Percentiles rank a stretch among this genome's conserved stretches.
Evolutionary conservation across 2,888 invertebrate species (phyloP).

Genomic region (Spodoptera littoralis): DNA sequence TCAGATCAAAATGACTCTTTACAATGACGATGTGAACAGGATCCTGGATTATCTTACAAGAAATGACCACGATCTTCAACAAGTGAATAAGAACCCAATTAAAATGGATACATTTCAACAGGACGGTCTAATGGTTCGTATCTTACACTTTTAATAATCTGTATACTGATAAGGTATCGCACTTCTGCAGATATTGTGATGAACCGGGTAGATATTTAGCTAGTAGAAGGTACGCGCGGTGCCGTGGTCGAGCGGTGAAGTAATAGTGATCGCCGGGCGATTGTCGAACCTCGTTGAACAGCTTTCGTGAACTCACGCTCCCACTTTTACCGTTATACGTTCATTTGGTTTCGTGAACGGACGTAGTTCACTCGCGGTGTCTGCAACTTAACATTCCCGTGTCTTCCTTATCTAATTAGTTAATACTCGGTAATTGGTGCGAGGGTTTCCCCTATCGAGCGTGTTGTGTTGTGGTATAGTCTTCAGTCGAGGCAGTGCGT

Average conservation of each 20-base stretch:
- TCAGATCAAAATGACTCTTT: slow-evolving; percentile 76
- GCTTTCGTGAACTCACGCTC: slow-evolving; percentile 84
- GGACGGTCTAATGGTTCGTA: slow-evolving; percentile 81
- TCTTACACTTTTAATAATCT: slow-evolving; percentile 55
- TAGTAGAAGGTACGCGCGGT: slow-evolving; percentile 65
- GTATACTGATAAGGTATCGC: slow-evolving; percentile 73
- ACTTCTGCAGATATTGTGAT: slow-evolving; percentile 59
- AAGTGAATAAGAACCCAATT: slow-evolving; percentile 65
- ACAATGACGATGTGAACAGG: slow-evolving; percentile 80
- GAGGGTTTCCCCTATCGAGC: slow-evolving; percentile 70
- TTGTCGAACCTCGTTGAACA: slow-evolving; percentile 77
- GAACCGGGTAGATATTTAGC: slow-evolving; percentile 54
- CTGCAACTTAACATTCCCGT: slow-evolving; percentile 56
- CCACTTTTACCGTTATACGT: slow-evolving; percentile 87
- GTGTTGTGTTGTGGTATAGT: slow-evolving; percentile 59
- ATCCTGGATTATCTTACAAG: slow-evolving; percentile 80
- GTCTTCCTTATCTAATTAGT: slow-evolving; percentile 73
- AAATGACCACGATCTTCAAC: slow-evolving; percentile 74
- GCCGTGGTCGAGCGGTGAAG: slow-evolving; percentile 75
- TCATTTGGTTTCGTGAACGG: slow-evolving; percentile 84
- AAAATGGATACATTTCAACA: slow-evolving; percentile 82
- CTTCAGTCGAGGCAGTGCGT: slow-evolving; percentile 58
- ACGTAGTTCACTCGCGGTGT: slow-evolving; percentile 76
- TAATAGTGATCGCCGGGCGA: slow-evolving; percentile 79
- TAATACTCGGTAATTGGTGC: slow-evolving; percentile 61